These are phyloP conservation scores for Hesperia comma DNA, from an alignment of 2,888 invertebrate species.

Conservation along the genomic window DNA sequence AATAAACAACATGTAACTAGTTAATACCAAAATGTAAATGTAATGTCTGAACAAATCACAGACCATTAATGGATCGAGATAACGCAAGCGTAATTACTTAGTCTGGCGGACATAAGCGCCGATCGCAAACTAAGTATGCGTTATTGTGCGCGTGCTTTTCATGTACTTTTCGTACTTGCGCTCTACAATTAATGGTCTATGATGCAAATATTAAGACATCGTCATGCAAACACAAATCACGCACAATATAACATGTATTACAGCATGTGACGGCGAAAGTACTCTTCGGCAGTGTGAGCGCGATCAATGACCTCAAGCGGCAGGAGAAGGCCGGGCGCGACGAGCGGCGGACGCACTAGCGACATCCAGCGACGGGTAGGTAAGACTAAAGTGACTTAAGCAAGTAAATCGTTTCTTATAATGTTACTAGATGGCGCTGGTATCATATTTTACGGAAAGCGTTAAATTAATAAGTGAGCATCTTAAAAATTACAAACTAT, in stretches of 20 bases:
- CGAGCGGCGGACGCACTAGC: conserved; percentile 83
- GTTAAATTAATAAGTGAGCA: too few relatives aligned
- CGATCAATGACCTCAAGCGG: conserved; percentile 89
- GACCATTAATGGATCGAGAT: conserved; percentile 2
- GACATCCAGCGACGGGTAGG: conserved; percentile 61
- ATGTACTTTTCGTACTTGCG: background rate
- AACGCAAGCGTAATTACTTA: conserved; percentile 5
- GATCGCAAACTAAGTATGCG: background rate
- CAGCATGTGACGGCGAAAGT: conserved; percentile 89
- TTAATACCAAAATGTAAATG: background rate
- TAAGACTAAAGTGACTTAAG: conserved; percentile 37
- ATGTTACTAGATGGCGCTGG: conserved; percentile 46
- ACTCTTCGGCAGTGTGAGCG: conserved; percentile 88
- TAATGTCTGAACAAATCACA: background rate
- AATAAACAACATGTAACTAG: background rate
- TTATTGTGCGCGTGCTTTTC: background rate
- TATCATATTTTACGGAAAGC: background rate
- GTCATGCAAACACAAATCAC: conserved; percentile 26
- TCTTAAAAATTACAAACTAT: too few relatives aligned
- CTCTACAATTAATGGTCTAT: background rate
- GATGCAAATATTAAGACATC: conserved; percentile 24
- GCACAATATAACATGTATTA: conserved; percentile 42
- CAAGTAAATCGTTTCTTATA: background rate
- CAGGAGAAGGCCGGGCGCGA: conserved; percentile 87
- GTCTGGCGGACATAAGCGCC: background rate